Base-by-base conservation (phyloP, 2,888 invertebrate genomes). In the Allacma fusca region DNA sequence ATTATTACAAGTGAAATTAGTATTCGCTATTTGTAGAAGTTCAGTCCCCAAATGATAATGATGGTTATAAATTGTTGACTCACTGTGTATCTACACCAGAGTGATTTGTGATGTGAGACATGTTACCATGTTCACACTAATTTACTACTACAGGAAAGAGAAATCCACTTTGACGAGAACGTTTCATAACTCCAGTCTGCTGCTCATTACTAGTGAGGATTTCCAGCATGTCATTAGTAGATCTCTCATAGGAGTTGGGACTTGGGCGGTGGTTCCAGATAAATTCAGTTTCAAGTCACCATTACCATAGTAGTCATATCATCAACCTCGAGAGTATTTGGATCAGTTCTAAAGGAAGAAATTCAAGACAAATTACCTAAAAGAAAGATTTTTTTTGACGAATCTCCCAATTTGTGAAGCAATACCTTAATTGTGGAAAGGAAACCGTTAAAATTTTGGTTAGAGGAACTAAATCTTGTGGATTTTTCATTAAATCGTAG, bases 41-140 rank as follows among this genome's bases (percentile, higher is more conserved):
- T 50, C 50, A 50, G 13, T 40, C 5, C 50, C 9, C 16, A 16
- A 13, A 50, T 50, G 19, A 16, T 16, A 50, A 50, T 50, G 9
- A 50, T 50, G 50, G 16, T 50, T 50, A 2, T 5, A 50, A 50
- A 9, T 16, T 29, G 34, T 67, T 34, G 67, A 67, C 29, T 67
- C 67, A 67, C 34, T 67, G 7, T 67, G 9, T 67, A n/a, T 34
- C 1, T 34, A 19, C 12, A 12, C 9, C 19, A 19, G 7, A 29
- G 67, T 65, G 65, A 29, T 26, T 29, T 67, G 67, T 67, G 67
- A 67, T 67, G 67, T 67, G 67, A 29, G 34, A 34, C 67, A 19
- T 67, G 28, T 67, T 16, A 67, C 28, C 23, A 67, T 34, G 34
- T 34, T 67, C 67, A 67, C 9, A 67, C 67, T 67, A 26, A 67